A percentile compares a stretch with the other conserved stretches of the same genome.
Evolutionary conservation across 2,888 invertebrate genomes (phyloP).

Genomic region (Eurois occulta): DNA sequence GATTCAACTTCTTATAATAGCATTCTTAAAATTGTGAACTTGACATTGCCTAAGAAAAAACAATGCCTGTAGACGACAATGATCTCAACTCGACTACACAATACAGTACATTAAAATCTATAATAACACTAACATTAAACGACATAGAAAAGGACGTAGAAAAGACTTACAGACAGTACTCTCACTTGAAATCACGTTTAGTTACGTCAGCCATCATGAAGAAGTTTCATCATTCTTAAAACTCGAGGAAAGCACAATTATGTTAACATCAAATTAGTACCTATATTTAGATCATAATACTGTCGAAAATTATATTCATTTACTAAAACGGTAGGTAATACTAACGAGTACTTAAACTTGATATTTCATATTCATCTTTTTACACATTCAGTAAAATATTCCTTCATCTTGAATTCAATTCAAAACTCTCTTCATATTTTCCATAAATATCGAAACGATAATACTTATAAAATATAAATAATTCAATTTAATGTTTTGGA

Average conservation of each 20-base stretch:
- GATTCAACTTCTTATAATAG: conserved; percentile 37
- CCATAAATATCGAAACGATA: conserved; percentile 21
- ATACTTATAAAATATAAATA: conserved; percentile 18
- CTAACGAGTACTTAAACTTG: conserved; percentile 25
- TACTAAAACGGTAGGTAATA: conserved; percentile 36
- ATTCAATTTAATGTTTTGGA: conserved; percentile 13
- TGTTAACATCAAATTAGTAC: conserved; percentile 46
- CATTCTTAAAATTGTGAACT: conserved; percentile 39
- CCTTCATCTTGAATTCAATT: background rate
- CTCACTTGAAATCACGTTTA: conserved; percentile 89
- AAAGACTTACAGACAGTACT: conserved; percentile 85
- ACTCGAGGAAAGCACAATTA: conserved; percentile 51
- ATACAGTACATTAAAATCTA: conserved; percentile 54
- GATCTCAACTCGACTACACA: conserved; percentile 42
- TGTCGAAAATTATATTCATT: conserved; percentile 49
- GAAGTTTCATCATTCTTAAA: conserved; percentile 55
- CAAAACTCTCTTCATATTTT: conserved; percentile 6
- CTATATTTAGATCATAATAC: conserved; percentile 60
- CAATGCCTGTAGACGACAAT: conserved; percentile 52
- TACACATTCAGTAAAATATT: conserved; percentile 16
- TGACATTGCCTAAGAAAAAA: conserved; percentile 22
- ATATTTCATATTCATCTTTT: conserved; percentile 11
- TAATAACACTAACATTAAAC: conserved; percentile 88
- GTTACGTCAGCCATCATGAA: conserved; percentile 80
- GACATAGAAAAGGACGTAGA: conserved; percentile 89